Conservation (phyloP, 2,888 invertebrate genomes). For the Athalia cordata region DNA sequence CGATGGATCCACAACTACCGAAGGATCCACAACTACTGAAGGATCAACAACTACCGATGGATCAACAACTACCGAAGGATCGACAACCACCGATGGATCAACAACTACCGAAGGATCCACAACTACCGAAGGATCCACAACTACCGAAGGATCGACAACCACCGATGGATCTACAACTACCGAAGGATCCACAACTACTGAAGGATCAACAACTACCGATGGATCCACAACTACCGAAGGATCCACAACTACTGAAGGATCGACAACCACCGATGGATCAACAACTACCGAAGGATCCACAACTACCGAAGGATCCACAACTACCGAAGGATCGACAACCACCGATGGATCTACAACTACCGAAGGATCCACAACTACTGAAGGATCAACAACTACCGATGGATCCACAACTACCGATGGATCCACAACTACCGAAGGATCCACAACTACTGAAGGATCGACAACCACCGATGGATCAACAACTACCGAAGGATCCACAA, state of each 20-base stretch:
- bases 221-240: neutral
- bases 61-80: neutral
- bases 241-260: neutral
- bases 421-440: neutral
- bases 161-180: neutral
- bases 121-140: neutral
- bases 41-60: neutral
- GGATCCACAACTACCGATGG: neutral
- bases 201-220: neutral
- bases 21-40: neutral
- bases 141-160: neutral
- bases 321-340: neutral
- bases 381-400: neutral
- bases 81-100: conserved; percentile 4
- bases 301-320: neutral
- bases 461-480: neutral
- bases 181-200: neutral
- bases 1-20: neutral
- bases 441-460: neutral
- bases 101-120: neutral
- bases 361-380: neutral
- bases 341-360: neutral
- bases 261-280: neutral
- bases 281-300: neutral
- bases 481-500: neutral